A percentile compares a stretch with the other conserved stretches of the same genome.
These are phyloP conservation scores for Pomatorhinus ruficollis DNA, from an alignment of 2,113 vertebrate species.

Conservation along the genomic window DNA sequence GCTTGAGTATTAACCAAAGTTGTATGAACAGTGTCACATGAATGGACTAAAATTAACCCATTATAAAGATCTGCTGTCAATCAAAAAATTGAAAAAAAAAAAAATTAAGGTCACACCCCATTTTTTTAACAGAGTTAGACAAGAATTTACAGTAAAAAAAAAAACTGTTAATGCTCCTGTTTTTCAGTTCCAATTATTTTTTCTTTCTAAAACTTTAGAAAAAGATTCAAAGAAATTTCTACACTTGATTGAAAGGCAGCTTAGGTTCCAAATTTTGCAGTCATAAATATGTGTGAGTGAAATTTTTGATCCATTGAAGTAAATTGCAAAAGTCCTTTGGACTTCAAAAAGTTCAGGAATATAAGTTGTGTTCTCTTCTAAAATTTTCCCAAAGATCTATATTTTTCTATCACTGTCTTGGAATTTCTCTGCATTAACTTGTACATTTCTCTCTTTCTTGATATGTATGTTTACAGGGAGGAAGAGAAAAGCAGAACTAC, in stretches of 20 bases:
- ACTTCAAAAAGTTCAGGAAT: not conserved
- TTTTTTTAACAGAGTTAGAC: not conserved
- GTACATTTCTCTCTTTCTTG: not conserved
- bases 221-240: not conserved
- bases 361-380: not conserved
- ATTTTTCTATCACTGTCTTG: not conserved
- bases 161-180: not conserved
- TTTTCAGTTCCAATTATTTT: not conserved
- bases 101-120: accelerated
- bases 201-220: not conserved
- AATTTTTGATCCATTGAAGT: not conserved
- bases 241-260: not conserved
- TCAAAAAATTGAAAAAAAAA: not conserved
- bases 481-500: not conserved
- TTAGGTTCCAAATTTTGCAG: not conserved
- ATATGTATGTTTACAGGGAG: not conserved
- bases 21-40: not conserved
- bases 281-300: not conserved
- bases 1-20: not conserved
- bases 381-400: not conserved
- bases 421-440: not conserved
- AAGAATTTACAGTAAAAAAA: not conserved
- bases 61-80: not conserved
- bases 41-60: not conserved
- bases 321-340: not conserved